Conservation (phyloP, 2,113 vertebrate genomes). For the Rhagologus leucostigma region DNA sequence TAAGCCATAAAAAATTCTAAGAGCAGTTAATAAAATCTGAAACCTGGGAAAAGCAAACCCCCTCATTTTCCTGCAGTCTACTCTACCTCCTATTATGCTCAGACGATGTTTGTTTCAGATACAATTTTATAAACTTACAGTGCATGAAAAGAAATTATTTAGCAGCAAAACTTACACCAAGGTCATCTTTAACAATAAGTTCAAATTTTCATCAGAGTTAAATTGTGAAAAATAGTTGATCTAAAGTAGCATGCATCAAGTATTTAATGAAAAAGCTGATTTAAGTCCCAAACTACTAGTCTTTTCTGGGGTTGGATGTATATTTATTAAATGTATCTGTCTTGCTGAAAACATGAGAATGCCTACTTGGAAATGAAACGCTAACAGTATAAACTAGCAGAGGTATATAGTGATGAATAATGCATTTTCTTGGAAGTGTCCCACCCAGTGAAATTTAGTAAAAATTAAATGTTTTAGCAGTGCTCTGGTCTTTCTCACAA, state of each 20-base stretch:
- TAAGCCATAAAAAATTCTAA: not conserved
- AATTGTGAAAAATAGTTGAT: not conserved
- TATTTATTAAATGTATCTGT: not conserved
- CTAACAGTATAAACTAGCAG: not conserved
- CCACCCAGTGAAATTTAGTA: not conserved
- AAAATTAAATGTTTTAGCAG: not conserved
- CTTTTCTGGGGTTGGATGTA: accelerated
- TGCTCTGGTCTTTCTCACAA: not conserved
- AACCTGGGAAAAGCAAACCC: not conserved
- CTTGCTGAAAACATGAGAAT: not conserved
- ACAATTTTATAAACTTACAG: not conserved
- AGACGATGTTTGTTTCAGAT: not conserved
- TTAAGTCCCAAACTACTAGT: not conserved
- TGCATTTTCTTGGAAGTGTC: not conserved
- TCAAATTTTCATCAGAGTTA: not conserved
- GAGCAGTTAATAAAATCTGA: not conserved
- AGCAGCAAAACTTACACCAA: not conserved
- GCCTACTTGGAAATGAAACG: not conserved
- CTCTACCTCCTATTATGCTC: not conserved
- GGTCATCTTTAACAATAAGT: not conserved
- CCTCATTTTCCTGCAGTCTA: not conserved
- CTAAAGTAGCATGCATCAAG: not conserved
- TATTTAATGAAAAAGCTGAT: not conserved
- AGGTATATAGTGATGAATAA: not conserved
- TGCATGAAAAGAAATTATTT: not conserved